A percentile compares a stretch with the other conserved stretches of the same genome.
These are phyloP conservation scores for Oscheius sp. DNA, from an alignment of 2,888 invertebrate genomes.

Conservation along the genomic window DNA sequence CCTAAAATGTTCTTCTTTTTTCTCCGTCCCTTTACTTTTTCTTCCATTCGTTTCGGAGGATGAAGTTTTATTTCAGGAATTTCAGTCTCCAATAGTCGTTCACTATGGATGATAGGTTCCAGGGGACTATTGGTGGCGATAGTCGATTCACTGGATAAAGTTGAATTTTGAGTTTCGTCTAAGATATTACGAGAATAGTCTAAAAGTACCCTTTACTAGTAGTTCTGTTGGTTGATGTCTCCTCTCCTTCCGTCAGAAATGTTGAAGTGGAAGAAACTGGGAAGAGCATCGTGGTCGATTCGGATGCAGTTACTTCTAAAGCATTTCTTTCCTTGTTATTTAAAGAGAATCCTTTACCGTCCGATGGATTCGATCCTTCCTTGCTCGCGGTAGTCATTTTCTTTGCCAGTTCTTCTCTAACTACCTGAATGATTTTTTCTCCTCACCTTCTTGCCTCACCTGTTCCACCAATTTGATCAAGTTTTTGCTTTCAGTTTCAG, in stretches of 20 bases:
- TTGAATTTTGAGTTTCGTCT: not conserved
- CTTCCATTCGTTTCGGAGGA: slow-evolving; percentile 21
- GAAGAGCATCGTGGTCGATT: not conserved
- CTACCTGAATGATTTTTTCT: slow-evolving; percentile 21
- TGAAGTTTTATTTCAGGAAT: slow-evolving; percentile 28
- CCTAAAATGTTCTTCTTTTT: not conserved
- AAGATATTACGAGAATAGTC: too few relatives aligned
- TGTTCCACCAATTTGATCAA: slow-evolving; percentile 44
- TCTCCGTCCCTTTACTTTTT: not conserved
- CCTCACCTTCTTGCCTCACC: not conserved
- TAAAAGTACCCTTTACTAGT: too few relatives aligned
- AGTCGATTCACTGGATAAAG: not conserved
- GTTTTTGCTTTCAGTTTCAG: slow-evolving; percentile 37
- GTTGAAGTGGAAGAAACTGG: too few relatives aligned
- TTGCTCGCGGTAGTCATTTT: slow-evolving; percentile 26
- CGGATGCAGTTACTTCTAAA: too few relatives aligned
- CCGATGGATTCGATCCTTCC: too few relatives aligned
- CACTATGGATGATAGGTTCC: slow-evolving; percentile 10
- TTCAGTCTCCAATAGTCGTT: slow-evolving; percentile 12
- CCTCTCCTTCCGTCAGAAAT: too few relatives aligned
- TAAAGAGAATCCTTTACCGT: not conserved
- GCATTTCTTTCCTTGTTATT: not conserved
- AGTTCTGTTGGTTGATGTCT: too few relatives aligned
- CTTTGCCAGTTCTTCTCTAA: slow-evolving; percentile 39
- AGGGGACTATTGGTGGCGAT: not conserved